These are phyloP conservation scores for Takifugu ocellatus DNA, from an alignment of 2,797 vertebrate genomes.

Conservation along the genomic window DNA sequence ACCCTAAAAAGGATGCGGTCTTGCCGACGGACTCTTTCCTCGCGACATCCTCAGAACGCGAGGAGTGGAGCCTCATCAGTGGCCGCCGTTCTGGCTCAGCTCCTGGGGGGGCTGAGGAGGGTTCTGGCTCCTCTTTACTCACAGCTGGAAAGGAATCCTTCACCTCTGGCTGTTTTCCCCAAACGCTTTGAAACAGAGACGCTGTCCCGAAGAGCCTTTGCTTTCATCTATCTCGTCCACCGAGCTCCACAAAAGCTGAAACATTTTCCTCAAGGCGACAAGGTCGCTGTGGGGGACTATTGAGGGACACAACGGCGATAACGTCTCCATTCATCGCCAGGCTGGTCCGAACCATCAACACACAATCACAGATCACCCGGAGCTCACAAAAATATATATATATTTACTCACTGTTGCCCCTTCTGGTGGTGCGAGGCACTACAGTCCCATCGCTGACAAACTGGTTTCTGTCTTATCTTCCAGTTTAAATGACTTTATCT, in stretches of 20 bases:
- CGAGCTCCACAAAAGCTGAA: slow-evolving; percentile 11
- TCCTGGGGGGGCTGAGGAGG: slow-evolving; percentile 19
- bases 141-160: slow-evolving; percentile 41
- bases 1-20: slow-evolving; percentile 5
- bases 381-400: no score
- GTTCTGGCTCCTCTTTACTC: slow-evolving; percentile 39
- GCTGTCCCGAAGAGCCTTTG: slow-evolving; percentile 45
- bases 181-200: slow-evolving; percentile 44
- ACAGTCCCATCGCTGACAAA: no score
- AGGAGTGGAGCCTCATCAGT: slow-evolving; percentile 23
- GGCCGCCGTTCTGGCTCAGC: slow-evolving; percentile 41
- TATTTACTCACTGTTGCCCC: no score
- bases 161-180: slow-evolving; percentile 57
- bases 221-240: slow-evolving; percentile 40
- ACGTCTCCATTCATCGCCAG: slow-evolving; percentile 36
- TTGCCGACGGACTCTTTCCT: slow-evolving; percentile 10
- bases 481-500: slow-evolving; percentile 5
- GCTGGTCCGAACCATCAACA: slow-evolving; percentile 11
- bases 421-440: no score
- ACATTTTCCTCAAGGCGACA: no score
- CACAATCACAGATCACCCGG: no score
- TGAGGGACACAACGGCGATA: slow-evolving; percentile 26
- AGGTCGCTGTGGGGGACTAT: slow-evolving; percentile 35
- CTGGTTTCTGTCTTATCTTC: no score
- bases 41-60: slow-evolving; percentile 39